Evolutionary conservation across 2,797 vertebrate genomes (phyloP).

Genomic region (Astyanax mexicanus): DNA sequence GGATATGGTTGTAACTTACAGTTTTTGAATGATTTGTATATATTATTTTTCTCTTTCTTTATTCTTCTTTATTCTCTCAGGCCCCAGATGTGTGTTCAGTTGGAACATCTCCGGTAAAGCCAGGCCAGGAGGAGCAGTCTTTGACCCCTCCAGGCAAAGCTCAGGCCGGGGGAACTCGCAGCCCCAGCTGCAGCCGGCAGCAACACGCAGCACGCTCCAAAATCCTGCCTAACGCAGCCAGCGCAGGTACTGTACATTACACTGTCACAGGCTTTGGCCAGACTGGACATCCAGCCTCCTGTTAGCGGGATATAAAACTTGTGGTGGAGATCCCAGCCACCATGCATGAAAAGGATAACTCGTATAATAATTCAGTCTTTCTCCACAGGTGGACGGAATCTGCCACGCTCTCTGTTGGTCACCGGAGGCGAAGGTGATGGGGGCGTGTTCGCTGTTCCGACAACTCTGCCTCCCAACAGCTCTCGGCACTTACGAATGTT

Average conservation of each 20-base stretch:
- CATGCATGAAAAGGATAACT: background rate
- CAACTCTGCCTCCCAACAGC: constrained; percentile 96
- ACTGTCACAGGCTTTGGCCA: background rate
- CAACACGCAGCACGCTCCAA: constrained; percentile 85
- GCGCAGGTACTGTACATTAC: constrained; percentile 81
- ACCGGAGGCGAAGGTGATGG: constrained; percentile 84
- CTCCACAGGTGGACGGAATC: constrained; percentile 82
- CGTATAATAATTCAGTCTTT: constrained; percentile 2
- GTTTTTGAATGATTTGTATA: no score
- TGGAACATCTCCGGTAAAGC: constrained; percentile 87
- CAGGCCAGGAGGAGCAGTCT: constrained; percentile 86
- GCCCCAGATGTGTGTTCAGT: constrained; percentile 85
- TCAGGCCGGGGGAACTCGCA: constrained; percentile 80
- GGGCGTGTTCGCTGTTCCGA: constrained; percentile 92
- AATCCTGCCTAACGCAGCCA: constrained; percentile 73
- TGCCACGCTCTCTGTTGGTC: constrained; percentile 87
- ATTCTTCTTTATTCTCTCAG: constrained; percentile 73
- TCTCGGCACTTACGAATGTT: constrained; percentile 90
- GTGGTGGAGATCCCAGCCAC: no score
- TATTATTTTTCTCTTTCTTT: no score
- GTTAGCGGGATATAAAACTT: no score
- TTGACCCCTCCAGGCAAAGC: constrained; percentile 88
- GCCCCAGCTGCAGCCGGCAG: constrained; percentile 87
- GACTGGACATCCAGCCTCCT: no score
- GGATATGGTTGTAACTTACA: no score